phyloP scores from a whole-genome alignment of 1,140 invertebrate species.

The Limonius californicus region DNA sequence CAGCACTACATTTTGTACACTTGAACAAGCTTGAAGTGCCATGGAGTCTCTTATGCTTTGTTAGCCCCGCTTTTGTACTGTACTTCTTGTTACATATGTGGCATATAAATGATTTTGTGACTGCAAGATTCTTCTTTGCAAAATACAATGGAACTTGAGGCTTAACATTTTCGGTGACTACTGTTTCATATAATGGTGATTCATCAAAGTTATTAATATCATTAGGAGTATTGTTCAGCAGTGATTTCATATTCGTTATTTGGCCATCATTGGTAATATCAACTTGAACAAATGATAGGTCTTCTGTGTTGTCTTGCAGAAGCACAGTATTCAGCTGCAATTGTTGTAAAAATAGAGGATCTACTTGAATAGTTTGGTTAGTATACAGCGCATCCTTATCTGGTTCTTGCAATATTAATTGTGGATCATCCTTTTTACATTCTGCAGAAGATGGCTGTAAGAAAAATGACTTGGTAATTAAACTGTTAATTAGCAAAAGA shows the following conservation, averaged over 20 bases:
- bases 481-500: no score
- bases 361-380: background rate
- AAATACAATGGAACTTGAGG: background rate
- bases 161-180: background rate
- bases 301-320: background rate
- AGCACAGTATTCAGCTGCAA: slow-evolving; percentile 7
- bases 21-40: slow-evolving; percentile 32
- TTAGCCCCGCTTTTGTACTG: slow-evolving; percentile 37
- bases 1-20: slow-evolving; percentile 54
- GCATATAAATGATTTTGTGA: slow-evolving; percentile 32
- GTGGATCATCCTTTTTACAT: no score
- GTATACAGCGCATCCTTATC: background rate
- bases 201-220: no score
- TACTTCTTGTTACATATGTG: slow-evolving; percentile 41
- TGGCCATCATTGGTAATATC: slow-evolving; percentile 1
- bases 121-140: background rate
- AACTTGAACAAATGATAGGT: background rate
- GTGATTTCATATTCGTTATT: background rate
- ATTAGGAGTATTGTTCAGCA: background rate
- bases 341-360: slow-evolving; percentile 19
- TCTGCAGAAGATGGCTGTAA: no score
- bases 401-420: background rate
- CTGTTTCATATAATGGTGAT: background rate
- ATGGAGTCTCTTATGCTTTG: slow-evolving; percentile 39
- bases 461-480: no score